Percentiles rank a stretch among this genome's conserved stretches.
Evolutionary conservation across 2,113 vertebrate species (phyloP).

Genomic region (Neolamprologus longior): DNA sequence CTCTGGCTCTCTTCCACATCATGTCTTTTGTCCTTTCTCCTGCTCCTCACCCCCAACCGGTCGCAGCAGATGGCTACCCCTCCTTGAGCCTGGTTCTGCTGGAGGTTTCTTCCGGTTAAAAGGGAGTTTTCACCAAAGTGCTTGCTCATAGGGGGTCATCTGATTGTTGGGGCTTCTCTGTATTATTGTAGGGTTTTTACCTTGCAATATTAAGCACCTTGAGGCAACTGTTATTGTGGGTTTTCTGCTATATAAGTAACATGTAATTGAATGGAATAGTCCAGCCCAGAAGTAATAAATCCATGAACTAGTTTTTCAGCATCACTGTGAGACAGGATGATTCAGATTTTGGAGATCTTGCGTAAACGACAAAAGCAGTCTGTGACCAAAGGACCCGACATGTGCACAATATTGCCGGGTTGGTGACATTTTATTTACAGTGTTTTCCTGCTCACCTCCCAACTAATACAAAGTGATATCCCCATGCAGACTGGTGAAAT

Average conservation of each 20-base stretch:
- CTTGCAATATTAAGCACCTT: background rate
- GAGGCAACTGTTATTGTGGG: background rate
- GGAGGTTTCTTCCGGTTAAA: background rate
- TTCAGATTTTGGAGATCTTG: background rate
- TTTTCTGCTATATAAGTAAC: background rate
- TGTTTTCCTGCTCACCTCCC: background rate
- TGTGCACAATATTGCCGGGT: background rate
- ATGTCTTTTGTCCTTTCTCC: background rate
- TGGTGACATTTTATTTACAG: background rate
- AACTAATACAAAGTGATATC: background rate
- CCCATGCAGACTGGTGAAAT: background rate
- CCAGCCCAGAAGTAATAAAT: background rate
- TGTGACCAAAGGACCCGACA: background rate
- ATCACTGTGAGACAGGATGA: background rate
- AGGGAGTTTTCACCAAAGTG: background rate
- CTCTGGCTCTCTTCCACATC: background rate
- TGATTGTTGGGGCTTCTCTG: background rate
- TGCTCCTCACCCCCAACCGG: background rate
- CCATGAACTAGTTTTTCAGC: fast-evolving
- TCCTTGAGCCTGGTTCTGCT: background rate
- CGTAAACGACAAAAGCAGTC: background rate
- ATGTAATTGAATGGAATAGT: background rate
- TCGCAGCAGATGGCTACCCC: background rate
- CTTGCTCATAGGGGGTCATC: background rate
- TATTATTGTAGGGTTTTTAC: background rate